These are phyloP conservation scores for Bemisia tabaci DNA, from an alignment of 1,140 invertebrate species.

Conservation along the genomic window DNA sequence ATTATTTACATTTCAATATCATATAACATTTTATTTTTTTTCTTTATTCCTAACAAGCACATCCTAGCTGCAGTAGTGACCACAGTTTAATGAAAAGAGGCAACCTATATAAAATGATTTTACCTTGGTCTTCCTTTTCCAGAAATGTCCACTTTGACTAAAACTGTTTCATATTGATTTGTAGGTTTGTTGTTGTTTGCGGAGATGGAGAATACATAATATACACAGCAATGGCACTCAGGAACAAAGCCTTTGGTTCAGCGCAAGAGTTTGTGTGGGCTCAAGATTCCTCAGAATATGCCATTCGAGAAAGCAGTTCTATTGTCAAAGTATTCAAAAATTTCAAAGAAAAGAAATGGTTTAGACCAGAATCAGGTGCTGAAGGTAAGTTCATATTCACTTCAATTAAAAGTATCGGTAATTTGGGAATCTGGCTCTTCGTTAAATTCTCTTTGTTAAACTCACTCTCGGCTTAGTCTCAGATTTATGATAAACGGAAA, in stretches of 20 bases:
- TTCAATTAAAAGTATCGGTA: conserved; percentile 1
- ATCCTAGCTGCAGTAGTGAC: too few relatives aligned
- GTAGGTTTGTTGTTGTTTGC: conserved; percentile 92
- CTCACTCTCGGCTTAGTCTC: too few relatives aligned
- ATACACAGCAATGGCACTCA: conserved; percentile 95
- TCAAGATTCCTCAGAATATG: conserved; percentile 88
- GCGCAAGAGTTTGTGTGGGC: conserved; percentile 99
- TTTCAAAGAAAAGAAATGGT: conserved; percentile 91
- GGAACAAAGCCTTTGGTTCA: conserved; percentile 96
- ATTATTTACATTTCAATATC: not conserved
- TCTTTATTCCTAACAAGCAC: too few relatives aligned
- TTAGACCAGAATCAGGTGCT: conserved; percentile 91
- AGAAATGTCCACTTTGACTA: too few relatives aligned
- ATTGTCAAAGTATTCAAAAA: conserved; percentile 94
- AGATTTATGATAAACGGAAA: too few relatives aligned
- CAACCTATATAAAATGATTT: too few relatives aligned
- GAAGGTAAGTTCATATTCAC: conserved; percentile 45
- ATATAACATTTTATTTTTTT: too few relatives aligned
- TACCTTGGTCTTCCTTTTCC: too few relatives aligned
- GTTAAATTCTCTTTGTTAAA: too few relatives aligned
- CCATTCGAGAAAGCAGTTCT: conserved; percentile 78
- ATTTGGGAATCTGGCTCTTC: not conserved
- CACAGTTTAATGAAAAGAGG: too few relatives aligned
- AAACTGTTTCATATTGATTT: too few relatives aligned
- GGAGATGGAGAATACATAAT: conserved; percentile 98